Evolutionary conservation across 2,888 invertebrate genomes (phyloP), one percentile per base, ranked within the genome.

Genomic region (Sipha maydis): DNA sequence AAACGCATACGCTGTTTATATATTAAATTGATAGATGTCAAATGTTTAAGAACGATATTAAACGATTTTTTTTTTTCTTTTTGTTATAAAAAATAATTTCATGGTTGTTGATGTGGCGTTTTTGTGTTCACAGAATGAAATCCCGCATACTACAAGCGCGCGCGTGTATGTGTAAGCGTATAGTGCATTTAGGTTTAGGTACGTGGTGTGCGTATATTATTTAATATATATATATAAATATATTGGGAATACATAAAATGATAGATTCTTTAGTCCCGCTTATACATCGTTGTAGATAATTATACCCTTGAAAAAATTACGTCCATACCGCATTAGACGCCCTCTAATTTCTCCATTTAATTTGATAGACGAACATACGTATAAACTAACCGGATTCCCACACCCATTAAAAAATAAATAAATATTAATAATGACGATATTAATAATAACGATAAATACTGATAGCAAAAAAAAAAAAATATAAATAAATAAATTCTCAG

Each of bases 251-350:
- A 41, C 41, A 73, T 71, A 73, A 56, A 56, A 56, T 56, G 17
- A 14, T 56, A 69, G 28, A 69, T 21, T 17, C n/a, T 21, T n/a
- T 11, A 41, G 69, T 69, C 25, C 11, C 3, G 28, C n/a, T n/a
- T n/a, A n/a, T 69, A 3, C 69, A 14, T 11, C n/a, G 69, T 28
- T 69, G 11, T 54, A 56, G 31, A 79, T 79, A 79, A 82, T 85
- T 85, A 85, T 69, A 78, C 77, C 77, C 38, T 85, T 69, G n/a
- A n/a, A 56, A 61, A 61, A 61, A 77, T 78, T 34, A 48, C 67
- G 48, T 77, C 41, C 31, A 3, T 73, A 56, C n/a, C 56, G 38
- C 25, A 61, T 38, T 11, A 48, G 21, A 85, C 85, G 67, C 77
- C 77, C 48, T 77, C 67, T 85, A 77, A 85, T 69, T 85, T 69